Evolutionary conservation across 1,140 invertebrate genomes (phyloP).

Genomic region (Notospermus geniculatus): DNA sequence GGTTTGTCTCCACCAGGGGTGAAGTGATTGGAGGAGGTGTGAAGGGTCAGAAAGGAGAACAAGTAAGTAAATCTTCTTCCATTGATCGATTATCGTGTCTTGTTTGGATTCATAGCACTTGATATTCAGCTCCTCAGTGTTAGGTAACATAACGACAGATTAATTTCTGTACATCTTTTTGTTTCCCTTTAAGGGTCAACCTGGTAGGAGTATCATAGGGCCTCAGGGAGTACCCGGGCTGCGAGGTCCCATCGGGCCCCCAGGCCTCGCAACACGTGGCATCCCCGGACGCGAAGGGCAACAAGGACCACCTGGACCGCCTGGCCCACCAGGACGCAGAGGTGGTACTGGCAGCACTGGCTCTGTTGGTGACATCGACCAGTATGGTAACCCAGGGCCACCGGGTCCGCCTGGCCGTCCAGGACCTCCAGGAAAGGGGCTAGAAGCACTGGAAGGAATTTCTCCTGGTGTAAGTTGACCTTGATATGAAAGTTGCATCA

Average conservation of each 20-base stretch:
- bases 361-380: slow-evolving; percentile 39
- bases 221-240: slow-evolving; percentile 26
- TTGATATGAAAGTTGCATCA: too few species aligned
- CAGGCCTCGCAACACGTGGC: slow-evolving; percentile 25
- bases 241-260: slow-evolving; percentile 25
- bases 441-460: slow-evolving; percentile 58
- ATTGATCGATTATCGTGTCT: neutral
- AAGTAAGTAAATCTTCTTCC: neutral
- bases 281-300: slow-evolving; percentile 24
- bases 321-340: slow-evolving; percentile 10
- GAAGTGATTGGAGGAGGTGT: neutral
- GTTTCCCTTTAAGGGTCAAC: too few species aligned
- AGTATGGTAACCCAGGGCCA: slow-evolving; percentile 45
- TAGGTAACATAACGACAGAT: too few species aligned
- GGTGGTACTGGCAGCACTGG: slow-evolving; percentile 14
- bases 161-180: too few species aligned
- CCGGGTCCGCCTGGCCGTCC: slow-evolving; percentile 51
- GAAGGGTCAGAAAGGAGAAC: neutral
- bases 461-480: neutral
- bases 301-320: neutral
- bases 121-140: neutral
- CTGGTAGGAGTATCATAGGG: slow-evolving; percentile 2
- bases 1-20: neutral
- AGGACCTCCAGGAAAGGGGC: slow-evolving; percentile 61
- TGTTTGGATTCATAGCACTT: neutral